Conservation (phyloP, 2,113 vertebrate species). For the Peucedramus taeniatus region DNA sequence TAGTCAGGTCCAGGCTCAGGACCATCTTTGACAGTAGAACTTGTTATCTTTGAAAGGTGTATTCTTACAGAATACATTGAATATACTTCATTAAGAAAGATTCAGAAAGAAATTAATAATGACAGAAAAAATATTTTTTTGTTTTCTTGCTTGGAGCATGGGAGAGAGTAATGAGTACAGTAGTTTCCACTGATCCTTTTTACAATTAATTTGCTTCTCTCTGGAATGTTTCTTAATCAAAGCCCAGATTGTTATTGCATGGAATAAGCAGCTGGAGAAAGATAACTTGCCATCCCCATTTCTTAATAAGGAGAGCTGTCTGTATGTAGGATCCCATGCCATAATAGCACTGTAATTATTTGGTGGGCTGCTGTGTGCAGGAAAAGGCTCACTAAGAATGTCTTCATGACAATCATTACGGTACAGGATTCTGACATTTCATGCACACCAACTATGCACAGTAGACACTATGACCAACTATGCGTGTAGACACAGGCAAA, state of each 20-base stretch:
- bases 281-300: background rate
- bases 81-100: background rate
- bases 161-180: background rate
- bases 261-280: background rate
- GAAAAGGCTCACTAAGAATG: background rate
- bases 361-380: background rate
- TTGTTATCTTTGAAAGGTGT: background rate
- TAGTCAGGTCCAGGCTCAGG: background rate
- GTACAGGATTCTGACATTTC: background rate
- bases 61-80: background rate
- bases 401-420: background rate
- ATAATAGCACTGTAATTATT: background rate
- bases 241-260: background rate
- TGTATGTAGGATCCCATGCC: background rate
- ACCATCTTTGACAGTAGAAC: background rate
- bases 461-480: background rate
- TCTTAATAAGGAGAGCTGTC: background rate
- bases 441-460: background rate
- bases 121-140: background rate
- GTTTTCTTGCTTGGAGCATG: background rate
- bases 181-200: background rate
- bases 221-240: background rate
- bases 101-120: background rate
- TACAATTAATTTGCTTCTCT: background rate
- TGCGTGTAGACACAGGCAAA: background rate